Base-by-base conservation (phyloP, 1,140 invertebrate genomes). In the Meteorus sp. region DNA sequence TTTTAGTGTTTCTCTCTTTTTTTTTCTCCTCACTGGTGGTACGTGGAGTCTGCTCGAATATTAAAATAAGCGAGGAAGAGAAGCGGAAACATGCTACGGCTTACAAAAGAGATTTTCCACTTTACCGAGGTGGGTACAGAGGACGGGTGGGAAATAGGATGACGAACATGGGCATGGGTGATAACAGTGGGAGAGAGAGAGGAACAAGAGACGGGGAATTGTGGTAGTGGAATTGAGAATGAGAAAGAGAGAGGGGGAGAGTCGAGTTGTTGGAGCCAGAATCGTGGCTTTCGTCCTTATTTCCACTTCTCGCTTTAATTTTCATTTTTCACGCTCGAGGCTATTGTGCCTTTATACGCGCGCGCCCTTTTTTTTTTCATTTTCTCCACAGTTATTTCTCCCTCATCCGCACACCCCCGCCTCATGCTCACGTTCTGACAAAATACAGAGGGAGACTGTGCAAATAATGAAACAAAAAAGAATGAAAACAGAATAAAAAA, bases 51-150 rank as follows among this genome's bases (percentile, higher is more conserved):
- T 65, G 48, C 59, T 71, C 61, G 69, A 69, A 74, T 73, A 73
- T 73, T 74, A 72, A 74, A 73, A 72, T 69, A 63, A 70, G 68
- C 62, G 69, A 67, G 51, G 31, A 52, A 62, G 60, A 65, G 62
- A 64, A 64, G 63, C 62, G 64, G 70, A 71, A 74, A 64, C 63
- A 66, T 62, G 69, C 65, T 60, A 60, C 63, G 55, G 67, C 70
- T 73, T 71, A 73, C 72, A 72, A 73, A 72, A 71, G 67, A 74
- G 72, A 72, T 74, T 74, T 72, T 71, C 68, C 66, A 73, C 66
- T 72, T 74, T 70, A 54, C 55, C n/a, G 47, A 35, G 50, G 27
- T 3, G 44, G 1, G 44, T 43, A n/a, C 20, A 47, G 19, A 5
- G 44, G 13, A 19, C 8, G 13, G 11, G 29, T 33, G 29, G 15